Conservation (phyloP, 2,113 vertebrate genomes). For the Nothocercus julius region DNA sequence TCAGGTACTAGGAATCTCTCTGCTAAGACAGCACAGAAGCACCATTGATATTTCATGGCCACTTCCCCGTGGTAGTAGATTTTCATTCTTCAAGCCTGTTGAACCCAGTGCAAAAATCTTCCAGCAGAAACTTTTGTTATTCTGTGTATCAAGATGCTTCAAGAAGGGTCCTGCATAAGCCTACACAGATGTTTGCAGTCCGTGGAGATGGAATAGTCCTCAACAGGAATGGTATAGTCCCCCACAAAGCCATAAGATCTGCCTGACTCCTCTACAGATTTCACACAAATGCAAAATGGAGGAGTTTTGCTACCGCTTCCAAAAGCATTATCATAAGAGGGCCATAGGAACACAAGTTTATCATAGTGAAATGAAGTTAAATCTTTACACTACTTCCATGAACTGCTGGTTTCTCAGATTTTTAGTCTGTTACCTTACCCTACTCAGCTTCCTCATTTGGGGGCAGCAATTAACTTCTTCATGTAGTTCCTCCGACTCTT, state of each 20-base stretch:
- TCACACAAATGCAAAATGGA: rapidly evolving
- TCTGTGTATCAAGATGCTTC: neutral
- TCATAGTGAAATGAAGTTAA: neutral
- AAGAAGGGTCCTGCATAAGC: neutral
- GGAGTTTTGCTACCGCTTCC: neutral
- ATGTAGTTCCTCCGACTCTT: neutral
- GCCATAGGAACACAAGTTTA: neutral
- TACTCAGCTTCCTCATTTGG: neutral
- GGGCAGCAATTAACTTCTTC: neutral
- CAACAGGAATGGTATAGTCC: neutral
- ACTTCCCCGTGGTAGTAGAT: neutral
- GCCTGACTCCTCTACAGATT: neutral
- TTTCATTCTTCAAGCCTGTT: neutral
- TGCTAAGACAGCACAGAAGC: neutral
- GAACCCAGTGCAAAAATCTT: neutral
- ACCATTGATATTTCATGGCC: neutral
- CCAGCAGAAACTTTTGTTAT: neutral
- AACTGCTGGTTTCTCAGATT: neutral
- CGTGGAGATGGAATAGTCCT: neutral
- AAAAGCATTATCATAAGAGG: neutral
- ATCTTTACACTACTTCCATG: neutral
- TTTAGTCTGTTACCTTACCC: neutral
- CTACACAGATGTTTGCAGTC: rapidly evolving
- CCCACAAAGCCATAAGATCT: rapidly evolving
- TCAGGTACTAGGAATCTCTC: neutral